Conservation (phyloP, 92 coral and sea anemone genomes). For the Palythoa grandis region DNA sequence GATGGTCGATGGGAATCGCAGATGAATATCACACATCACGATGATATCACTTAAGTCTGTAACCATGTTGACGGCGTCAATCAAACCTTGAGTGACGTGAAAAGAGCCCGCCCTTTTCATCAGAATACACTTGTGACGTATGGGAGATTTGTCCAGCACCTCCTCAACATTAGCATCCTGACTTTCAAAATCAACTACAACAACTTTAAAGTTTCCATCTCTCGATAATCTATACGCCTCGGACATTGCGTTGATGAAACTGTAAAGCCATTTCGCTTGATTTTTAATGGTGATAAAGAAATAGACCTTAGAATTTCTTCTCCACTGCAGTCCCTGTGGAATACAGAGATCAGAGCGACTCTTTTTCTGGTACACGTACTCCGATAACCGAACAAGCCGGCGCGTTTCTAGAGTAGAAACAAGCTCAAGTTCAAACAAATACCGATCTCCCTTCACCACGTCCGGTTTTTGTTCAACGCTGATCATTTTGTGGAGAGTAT, state of each 20-base stretch:
- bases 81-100: slow-evolving; percentile 50
- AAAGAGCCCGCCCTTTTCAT: slow-evolving; percentile 32
- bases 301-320: slow-evolving; percentile 23
- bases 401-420: neutral
- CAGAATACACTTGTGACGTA: slow-evolving; percentile 36
- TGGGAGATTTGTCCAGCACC: slow-evolving; percentile 20
- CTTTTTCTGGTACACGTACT: slow-evolving; percentile 40
- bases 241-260: slow-evolving; percentile 41
- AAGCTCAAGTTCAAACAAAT: slow-evolving; percentile 45
- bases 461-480: slow-evolving; percentile 51
- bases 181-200: slow-evolving; percentile 53
- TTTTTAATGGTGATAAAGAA: slow-evolving; percentile 48
- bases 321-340: slow-evolving; percentile 47
- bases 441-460: slow-evolving; percentile 53
- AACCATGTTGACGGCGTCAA: slow-evolving; percentile 43
- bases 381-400: slow-evolving; percentile 36
- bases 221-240: slow-evolving; percentile 39
- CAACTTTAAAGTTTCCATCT: slow-evolving; percentile 44
- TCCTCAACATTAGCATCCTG: slow-evolving; percentile 41
- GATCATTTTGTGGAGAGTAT: slow-evolving; percentile 33
- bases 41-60: slow-evolving; percentile 33
- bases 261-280: slow-evolving; percentile 51
- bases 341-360: slow-evolving; percentile 31
- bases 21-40: slow-evolving; percentile 50
- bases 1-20: slow-evolving; percentile 37